Base-by-base conservation (phyloP, 2,113 vertebrate species). In the Danio rerio region DNA sequence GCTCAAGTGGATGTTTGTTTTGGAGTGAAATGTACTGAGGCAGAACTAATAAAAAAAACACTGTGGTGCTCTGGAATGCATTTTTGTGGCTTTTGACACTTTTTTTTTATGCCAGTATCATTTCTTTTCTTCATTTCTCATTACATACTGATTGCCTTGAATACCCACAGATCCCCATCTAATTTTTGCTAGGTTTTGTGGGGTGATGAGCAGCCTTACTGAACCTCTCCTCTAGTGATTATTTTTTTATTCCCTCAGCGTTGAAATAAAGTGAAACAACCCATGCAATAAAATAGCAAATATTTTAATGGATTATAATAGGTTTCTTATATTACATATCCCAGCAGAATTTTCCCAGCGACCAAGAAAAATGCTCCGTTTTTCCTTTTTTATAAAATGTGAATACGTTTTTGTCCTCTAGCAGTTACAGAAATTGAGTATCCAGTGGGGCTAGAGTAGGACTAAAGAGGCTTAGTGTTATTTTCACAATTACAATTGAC, bases 221-320 rank as follows among this genome's bases (percentile, higher is more conserved):
- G 40, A 58, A 40, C 69, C 21, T 73, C 71, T 56, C 52, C 45
- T 15, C 45, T 40, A 16, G 59, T 43, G 59, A 79, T 66, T 66
- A 66, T 68, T 68, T 65, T 77, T 43, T 7, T 55, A 68, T 65
- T 79, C 62, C 49, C 61, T 20, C 13, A 43, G 47, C 18, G 50
- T 66, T 79, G 13, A 63, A 78, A 78, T 62, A 78, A 63, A 78
- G 55, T 59, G 73, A 62, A 77, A 52, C 20, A 77, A 77, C 75
- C 58, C 62, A 53, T 65, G 77, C 47, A 79, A 55, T 55, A 66
- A 65, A 79, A 66, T 53, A 20, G 49, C 21, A 66, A 43, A 68
- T 8, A 52, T 79, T 66, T 79, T 53, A 53, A 18, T 66, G 62
- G 21, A 52, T 42, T 68, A n/a, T 78, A 63, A 63, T 78, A n/a